Conservation (phyloP, 2,888 invertebrate species). For the Parelbella ahira region DNA sequence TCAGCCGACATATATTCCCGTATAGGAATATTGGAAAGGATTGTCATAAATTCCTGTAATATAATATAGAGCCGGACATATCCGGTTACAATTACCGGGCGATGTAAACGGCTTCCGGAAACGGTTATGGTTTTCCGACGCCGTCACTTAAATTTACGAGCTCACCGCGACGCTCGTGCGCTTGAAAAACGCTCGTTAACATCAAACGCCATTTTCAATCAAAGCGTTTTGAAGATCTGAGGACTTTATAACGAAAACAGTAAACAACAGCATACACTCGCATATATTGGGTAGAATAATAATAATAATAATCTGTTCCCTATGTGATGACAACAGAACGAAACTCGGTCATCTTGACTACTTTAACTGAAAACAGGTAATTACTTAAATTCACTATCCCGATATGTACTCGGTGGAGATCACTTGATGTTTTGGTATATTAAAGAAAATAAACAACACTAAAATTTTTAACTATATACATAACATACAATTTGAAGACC, state of each 20-base stretch:
- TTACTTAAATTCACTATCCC: too few species aligned
- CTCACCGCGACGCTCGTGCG: conserved; percentile 1
- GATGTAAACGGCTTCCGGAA: conserved; percentile 27
- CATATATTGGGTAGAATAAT: too few species aligned
- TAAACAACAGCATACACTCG: too few species aligned
- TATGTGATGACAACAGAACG: too few species aligned
- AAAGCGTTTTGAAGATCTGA: conserved; percentile 5
- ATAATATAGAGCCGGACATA: conserved; percentile 26
- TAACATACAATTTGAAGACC: too few species aligned
- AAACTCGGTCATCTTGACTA: too few species aligned
- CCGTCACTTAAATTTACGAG: conserved; percentile 25
- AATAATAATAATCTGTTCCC: too few species aligned
- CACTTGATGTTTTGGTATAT: too few species aligned
- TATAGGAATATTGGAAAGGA: conserved; percentile 13
- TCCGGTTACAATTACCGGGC: conserved; percentile 28
- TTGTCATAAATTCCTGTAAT: conserved; percentile 21
- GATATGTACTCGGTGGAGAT: too few species aligned
- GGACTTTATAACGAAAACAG: background rate
- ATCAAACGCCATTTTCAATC: conserved; percentile 21
- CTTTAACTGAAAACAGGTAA: too few species aligned
- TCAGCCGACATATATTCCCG: background rate
- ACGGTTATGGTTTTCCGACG: conserved; percentile 28
- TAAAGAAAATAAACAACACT: too few species aligned
- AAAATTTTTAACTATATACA: too few species aligned
- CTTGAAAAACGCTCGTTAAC: conserved; percentile 19